Evolutionary conservation across 2,113 vertebrate genomes (phyloP).

Genomic region (Maylandia zebra): DNA sequence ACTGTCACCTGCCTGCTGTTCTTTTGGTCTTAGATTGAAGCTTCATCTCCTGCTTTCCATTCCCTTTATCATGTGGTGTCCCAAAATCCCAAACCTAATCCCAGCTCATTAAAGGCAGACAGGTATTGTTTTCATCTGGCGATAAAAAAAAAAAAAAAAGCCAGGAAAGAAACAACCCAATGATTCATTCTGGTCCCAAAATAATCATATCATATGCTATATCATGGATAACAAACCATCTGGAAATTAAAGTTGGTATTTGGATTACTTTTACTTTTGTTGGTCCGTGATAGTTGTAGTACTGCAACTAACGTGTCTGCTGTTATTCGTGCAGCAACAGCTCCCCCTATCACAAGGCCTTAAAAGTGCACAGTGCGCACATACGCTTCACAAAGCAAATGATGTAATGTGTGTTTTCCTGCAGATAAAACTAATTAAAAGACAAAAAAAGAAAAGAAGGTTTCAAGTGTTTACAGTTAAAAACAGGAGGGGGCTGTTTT

Average conservation of each 20-base stretch:
- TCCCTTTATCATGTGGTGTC: not conserved
- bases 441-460: not conserved
- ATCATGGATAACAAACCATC: not conserved
- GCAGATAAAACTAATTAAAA: not conserved
- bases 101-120: slow-evolving; percentile 13
- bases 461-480: not conserved
- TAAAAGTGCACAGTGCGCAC: not conserved
- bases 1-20: not conserved
- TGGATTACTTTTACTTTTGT: not conserved
- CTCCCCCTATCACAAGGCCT: slow-evolving; percentile 53
- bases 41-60: not conserved
- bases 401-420: not conserved
- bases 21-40: not conserved
- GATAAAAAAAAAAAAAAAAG: not conserved
- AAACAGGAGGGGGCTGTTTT: not conserved
- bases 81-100: slow-evolving; percentile 25
- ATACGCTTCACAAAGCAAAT: not conserved
- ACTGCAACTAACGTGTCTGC: not conserved
- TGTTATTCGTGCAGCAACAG: slow-evolving; percentile 56
- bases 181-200: not conserved
- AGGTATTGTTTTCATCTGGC: not conserved
- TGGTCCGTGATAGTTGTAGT: not conserved
- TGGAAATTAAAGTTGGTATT: not conserved
- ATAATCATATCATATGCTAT: not conserved
- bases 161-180: not conserved